Evolutionary conservation across 2,888 invertebrate species (phyloP), one percentile per base, ranked within the genome.

Genomic region (Glyphotaelius pellucidus): DNA sequence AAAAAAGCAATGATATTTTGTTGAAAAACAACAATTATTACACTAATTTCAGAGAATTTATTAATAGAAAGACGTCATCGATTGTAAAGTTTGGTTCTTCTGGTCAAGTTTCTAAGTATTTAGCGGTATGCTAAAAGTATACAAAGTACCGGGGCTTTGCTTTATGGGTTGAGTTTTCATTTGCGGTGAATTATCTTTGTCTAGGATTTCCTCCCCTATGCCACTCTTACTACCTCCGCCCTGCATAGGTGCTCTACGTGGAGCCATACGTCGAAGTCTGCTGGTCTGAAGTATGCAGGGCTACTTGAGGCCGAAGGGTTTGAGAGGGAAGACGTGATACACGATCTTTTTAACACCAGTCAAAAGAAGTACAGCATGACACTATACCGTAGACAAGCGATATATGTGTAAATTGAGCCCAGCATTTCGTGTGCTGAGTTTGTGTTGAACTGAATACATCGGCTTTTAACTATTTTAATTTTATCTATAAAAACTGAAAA

Each of bases 151-250:
- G 25, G 9, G 19, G 19, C 19, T 19, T 52, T 86, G 86, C 89
- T 86, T 93, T 92, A 93, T 14, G 90, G 31, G 87, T 86, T 30
- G 80, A 83, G 91, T 91, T 90, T 92, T 93, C 92, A 93, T 92
- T 93, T 92, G 92, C 89, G 47, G 92, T 84, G 93, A 91, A 91
- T 92, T 92, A 93, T 92, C 92, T 91, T 88, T 42, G 90, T 90
- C 79, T 89, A 80, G 87, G 67, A 87, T 87, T 87, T 87, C 87
- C 47, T 47, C 87, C 87, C 87, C 31, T 32, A 47, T 52, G 7
- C 14, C 32, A 4, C 25, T 9, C 67, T 25, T 67, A 9, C 25
- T 67, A 67, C 25, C 25, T 4, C 67, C 25, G 25, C 67, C 67
- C 9, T 67, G 67, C 25, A 67, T 67, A 7, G 19, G 67, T 67